Evolutionary conservation across 2,797 vertebrate genomes (phyloP).

Genomic region (Hephaestus fuliginosus): DNA sequence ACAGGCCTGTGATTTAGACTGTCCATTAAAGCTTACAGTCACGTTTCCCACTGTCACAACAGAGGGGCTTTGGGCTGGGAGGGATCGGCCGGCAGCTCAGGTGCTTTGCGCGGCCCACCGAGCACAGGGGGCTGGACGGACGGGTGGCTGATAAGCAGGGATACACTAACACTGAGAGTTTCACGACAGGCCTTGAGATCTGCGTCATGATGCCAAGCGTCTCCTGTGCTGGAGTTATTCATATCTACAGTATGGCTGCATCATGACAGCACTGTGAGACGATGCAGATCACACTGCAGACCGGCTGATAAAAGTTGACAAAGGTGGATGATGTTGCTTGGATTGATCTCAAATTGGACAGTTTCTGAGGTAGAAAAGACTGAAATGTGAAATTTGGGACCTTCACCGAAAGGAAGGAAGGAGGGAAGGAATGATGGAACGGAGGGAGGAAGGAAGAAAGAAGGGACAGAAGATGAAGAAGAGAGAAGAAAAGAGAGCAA

Average conservation of each 20-base stretch:
- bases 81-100: slow-evolving; percentile 25
- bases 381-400: not conserved
- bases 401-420: not conserved
- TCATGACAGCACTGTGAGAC: not conserved
- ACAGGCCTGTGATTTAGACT: slow-evolving; percentile 61
- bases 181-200: slow-evolving; percentile 1
- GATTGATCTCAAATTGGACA: not conserved
- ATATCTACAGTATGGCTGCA: not conserved
- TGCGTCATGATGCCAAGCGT: not conserved
- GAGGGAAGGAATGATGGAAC: not conserved
- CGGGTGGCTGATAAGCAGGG: slow-evolving; percentile 16
- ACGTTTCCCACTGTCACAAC: slow-evolving; percentile 48
- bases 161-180: slow-evolving; percentile 3
- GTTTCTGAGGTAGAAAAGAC: not conserved
- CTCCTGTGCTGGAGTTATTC: slow-evolving; percentile 21
- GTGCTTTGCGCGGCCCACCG: slow-evolving; percentile 4
- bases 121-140: slow-evolving; percentile 19
- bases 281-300: slow-evolving; percentile 1
- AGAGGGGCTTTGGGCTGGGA: not conserved
- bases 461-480: not conserved
- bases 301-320: not conserved
- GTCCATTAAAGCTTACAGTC: slow-evolving; percentile 55
- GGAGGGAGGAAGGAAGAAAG: not conserved
- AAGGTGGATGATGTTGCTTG: not conserved
- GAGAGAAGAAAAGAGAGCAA: not conserved